Percentiles rank a stretch among this genome's conserved stretches.
Evolutionary conservation across 2,113 vertebrate genomes (phyloP).

Genomic region (Dromas ardeola): DNA sequence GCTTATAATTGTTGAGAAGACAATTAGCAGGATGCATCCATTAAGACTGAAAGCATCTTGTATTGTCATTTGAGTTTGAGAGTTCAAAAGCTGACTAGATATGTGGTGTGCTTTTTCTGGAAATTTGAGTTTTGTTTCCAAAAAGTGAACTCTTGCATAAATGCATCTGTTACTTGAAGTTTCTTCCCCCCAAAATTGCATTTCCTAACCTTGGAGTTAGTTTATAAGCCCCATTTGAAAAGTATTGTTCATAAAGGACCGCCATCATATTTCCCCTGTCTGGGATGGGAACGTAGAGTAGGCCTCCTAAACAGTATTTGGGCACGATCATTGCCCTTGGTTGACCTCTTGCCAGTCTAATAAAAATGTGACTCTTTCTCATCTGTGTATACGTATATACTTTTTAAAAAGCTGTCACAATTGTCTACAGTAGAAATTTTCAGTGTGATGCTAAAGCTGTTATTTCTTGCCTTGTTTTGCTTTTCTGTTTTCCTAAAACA

Average conservation of each 20-base stretch:
- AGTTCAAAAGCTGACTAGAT: neutral
- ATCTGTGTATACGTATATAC: neutral
- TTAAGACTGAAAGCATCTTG: neutral
- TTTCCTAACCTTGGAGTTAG: neutral
- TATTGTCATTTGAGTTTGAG: neutral
- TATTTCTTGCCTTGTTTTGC: neutral
- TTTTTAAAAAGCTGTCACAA: neutral
- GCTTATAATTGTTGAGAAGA: neutral
- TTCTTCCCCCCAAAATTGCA: neutral
- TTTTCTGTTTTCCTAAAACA: neutral
- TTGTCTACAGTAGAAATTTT: neutral
- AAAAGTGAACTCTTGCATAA: neutral
- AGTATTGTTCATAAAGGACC: neutral
- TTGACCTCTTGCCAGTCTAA: neutral
- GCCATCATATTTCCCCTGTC: fast-evolving
- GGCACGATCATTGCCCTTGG: neutral
- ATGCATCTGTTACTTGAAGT: neutral
- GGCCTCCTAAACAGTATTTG: neutral
- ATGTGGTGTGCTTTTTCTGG: neutral
- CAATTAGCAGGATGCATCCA: neutral
- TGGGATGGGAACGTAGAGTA: neutral
- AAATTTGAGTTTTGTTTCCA: neutral
- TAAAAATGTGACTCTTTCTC: neutral
- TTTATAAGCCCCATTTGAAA: neutral
- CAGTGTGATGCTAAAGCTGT: neutral